phyloP scores from a whole-genome alignment of 2,888 invertebrate species.

The Drosophila putrida region DNA sequence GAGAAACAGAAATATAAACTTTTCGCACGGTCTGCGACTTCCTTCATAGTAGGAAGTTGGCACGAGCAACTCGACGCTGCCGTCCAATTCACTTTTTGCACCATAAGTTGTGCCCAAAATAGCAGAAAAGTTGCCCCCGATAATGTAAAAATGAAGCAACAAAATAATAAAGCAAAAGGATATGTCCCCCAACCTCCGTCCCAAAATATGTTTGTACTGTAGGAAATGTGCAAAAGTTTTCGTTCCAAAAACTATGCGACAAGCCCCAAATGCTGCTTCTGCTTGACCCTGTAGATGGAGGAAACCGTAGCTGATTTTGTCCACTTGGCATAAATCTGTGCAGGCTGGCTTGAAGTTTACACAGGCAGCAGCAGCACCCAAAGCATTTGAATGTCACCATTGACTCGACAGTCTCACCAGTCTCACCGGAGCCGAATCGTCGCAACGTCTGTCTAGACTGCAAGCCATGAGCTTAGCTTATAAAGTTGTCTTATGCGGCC shows the following conservation, averaged over 20 bases:
- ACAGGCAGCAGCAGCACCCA: conserved; percentile 24
- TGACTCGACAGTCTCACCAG: conserved; percentile 16
- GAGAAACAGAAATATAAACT: conserved; percentile 46
- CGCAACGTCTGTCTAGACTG: conserved; percentile 60
- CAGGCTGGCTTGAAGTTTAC: conserved; percentile 38
- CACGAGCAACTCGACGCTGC: conserved; percentile 54
- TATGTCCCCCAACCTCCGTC: no score
- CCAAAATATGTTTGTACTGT: conserved; percentile 32
- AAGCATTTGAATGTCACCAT: conserved; percentile 73
- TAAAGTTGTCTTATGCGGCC: conserved; percentile 68
- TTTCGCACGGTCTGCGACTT: conserved; percentile 76
- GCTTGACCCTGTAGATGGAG: conserved; percentile 42
- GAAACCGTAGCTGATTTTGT: conserved; percentile 21
- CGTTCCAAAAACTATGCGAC: conserved; percentile 58
- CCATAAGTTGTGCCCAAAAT: conserved; percentile 79
- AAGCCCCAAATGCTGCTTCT: conserved; percentile 34
- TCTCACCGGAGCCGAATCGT: background rate
- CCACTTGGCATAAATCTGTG: conserved; percentile 68
- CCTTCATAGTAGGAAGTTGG: conserved; percentile 73
- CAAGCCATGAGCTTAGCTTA: conserved; percentile 58
- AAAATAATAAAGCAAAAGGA: conserved; percentile 57
- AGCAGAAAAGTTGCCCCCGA: conserved; percentile 75
- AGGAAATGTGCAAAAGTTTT: conserved; percentile 75
- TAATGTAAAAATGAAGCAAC: conserved; percentile 67
- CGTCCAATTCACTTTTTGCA: conserved; percentile 70